phyloP scores from a whole-genome alignment of 2,113 vertebrate species.

The Amblyornis subalaris region DNA sequence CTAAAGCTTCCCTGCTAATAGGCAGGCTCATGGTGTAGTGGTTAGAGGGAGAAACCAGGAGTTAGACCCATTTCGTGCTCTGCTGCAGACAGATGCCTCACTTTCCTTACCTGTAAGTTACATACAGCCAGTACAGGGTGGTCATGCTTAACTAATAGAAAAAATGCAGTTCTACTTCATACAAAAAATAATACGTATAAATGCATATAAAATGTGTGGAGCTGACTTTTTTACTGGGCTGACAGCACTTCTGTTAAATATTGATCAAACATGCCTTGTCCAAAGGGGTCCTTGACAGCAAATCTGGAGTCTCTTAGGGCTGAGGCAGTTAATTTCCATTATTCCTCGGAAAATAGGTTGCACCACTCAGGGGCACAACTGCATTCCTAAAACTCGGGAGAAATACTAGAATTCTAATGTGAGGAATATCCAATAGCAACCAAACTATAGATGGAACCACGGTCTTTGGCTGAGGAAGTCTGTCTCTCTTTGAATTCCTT shows the following conservation, averaged over 20 bases:
- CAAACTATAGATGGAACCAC: not conserved
- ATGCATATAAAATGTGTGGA: not conserved
- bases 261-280: not conserved
- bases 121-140: not conserved
- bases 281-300: not conserved
- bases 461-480: not conserved
- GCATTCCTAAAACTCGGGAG: not conserved
- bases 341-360: not conserved
- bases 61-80: not conserved
- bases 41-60: not conserved
- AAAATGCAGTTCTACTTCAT: not conserved
- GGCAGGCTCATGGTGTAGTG: not conserved
- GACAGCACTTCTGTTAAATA: not conserved
- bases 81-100: not conserved
- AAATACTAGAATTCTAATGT: not conserved
- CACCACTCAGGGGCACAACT: not conserved
- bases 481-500: not conserved
- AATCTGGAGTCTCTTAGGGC: not conserved
- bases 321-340: not conserved
- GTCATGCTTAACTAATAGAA: not conserved
- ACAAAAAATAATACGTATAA: not conserved
- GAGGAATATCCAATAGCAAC: not conserved
- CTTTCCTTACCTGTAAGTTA: not conserved
- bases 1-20: not conserved
- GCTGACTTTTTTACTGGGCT: not conserved